Base-by-base conservation (phyloP, 1,140 invertebrate species). In the Berghia stephanieae region DNA sequence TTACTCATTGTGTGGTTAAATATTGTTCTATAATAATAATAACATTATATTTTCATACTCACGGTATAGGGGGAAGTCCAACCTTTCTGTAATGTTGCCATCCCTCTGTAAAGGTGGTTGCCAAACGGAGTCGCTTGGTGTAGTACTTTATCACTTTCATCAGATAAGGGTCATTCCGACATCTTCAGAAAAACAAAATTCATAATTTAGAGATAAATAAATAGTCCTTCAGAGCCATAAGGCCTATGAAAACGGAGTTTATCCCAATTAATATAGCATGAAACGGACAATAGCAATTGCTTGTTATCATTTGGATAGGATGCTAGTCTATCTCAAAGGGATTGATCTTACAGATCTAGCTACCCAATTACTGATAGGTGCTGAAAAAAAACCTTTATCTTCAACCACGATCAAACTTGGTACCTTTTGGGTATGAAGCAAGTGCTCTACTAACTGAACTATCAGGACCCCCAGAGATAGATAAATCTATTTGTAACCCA, bases 81-180 rank as follows among this genome's bases (percentile, higher is more conserved):
- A 89, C 80, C 76, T 80, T 86, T 78, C 87, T 86, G 75, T 86
- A 89, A 79, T 89, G 87, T 80, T 83, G 82, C 88, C 88, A 89
- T 1, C 84, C 86, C 34, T 89, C 85, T 0, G 85, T 66, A 67
- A 89, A 88, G 10, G 82, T 77, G 8, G 84, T 78, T 8, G 86
- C 83, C 1, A 89, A 78, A 77, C 84, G 83, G 34, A 78, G 80
- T 36, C 81, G 76, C 55, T 86, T 84, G 21, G 86, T 85, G 73
- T 88, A 89, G 67, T 82, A 82, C 38, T 83, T 71, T 18, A 89
- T 78, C 6, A 87, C 83, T 76, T 86, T 85, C 86, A 89, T 88
- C 69, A 89, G 78, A 74, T 87, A 86, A 18, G 87, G 87, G 70
- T 89, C 84, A 52, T 63, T 80, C 6, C 88, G 83, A 79, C 88